Evolutionary conservation across 1,140 invertebrate genomes (phyloP).

Genomic region (Glossosoma conforme): DNA sequence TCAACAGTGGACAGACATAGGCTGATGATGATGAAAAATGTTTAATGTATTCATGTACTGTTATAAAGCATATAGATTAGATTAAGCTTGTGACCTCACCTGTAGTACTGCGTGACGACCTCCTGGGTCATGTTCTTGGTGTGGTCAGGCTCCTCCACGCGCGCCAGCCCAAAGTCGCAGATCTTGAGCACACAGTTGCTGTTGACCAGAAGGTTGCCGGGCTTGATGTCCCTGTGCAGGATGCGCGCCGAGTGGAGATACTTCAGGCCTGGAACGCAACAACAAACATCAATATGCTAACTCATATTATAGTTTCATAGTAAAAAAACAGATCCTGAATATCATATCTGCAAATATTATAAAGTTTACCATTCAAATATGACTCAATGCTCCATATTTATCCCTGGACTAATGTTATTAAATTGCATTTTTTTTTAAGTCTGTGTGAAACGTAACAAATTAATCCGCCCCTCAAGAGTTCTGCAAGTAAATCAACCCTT

Average conservation of each 20-base stretch:
- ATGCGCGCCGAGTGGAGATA: constrained; percentile 97
- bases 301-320: too few relatives aligned
- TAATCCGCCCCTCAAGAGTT: too few relatives aligned
- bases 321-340: too few relatives aligned
- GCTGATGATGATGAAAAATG: too few relatives aligned
- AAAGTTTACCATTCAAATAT: too few relatives aligned
- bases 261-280: constrained; percentile 81
- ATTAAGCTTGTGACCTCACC: constrained; percentile 31
- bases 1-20: too few relatives aligned
- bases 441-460: too few relatives aligned
- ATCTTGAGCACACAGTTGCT: constrained; percentile 99
- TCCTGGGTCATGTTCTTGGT: constrained; percentile 97
- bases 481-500: too few relatives aligned
- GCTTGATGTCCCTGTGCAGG: constrained; percentile 97
- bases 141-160: constrained; percentile 88
- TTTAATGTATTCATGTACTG: neutral
- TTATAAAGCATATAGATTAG: neutral
- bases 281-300: constrained; percentile 26
- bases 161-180: constrained; percentile 94
- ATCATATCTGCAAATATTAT: too few relatives aligned
- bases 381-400: too few relatives aligned
- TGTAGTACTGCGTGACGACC: constrained; percentile 97
- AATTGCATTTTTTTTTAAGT: too few relatives aligned
- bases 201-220: constrained; percentile 97
- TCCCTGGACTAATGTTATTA: too few relatives aligned